These are phyloP conservation scores for Torymus auratus DNA, from an alignment of 2,888 invertebrate genomes.

Conservation along the genomic window DNA sequence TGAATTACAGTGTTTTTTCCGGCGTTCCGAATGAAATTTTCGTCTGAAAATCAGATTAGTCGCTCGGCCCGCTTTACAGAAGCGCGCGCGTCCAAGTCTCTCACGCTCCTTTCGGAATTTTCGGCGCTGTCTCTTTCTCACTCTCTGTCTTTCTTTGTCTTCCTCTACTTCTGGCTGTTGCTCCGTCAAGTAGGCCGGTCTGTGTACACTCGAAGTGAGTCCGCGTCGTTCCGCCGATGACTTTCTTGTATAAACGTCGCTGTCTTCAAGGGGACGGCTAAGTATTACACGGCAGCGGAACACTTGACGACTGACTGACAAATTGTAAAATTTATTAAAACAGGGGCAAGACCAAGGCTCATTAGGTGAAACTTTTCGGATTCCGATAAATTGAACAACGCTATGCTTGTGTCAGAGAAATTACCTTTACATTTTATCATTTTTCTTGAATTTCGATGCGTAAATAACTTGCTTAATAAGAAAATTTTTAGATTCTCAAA, in stretches of 20 bases:
- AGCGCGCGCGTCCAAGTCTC: not conserved
- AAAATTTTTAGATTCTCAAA: too few relatives aligned
- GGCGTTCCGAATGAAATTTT: too few relatives aligned
- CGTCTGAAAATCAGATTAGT: too few relatives aligned
- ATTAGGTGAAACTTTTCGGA: conserved; percentile 43
- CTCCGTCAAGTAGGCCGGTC: not conserved
- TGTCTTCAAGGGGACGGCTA: not conserved
- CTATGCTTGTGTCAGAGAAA: too few relatives aligned
- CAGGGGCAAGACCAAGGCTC: conserved; percentile 16
- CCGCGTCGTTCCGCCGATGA: not conserved
- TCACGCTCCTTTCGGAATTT: conserved; percentile 4
- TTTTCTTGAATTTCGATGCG: too few relatives aligned
- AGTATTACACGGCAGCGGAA: conserved; percentile 6
- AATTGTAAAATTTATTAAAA: conserved; percentile 54
- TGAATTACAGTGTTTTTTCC: too few relatives aligned
- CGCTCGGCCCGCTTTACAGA: too few relatives aligned
- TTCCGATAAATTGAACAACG: not conserved
- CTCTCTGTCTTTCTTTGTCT: conserved; percentile 9
- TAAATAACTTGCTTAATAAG: too few relatives aligned
- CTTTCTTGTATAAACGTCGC: conserved; percentile 22
- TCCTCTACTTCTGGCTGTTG: not conserved
- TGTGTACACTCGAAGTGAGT: conserved; percentile 22
- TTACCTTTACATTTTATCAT: too few relatives aligned
- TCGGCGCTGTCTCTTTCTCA: not conserved
- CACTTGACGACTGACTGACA: conserved; percentile 43